Evolutionary conservation across 2,888 invertebrate genomes (phyloP).

Genomic region (Sesia apiformis): DNA sequence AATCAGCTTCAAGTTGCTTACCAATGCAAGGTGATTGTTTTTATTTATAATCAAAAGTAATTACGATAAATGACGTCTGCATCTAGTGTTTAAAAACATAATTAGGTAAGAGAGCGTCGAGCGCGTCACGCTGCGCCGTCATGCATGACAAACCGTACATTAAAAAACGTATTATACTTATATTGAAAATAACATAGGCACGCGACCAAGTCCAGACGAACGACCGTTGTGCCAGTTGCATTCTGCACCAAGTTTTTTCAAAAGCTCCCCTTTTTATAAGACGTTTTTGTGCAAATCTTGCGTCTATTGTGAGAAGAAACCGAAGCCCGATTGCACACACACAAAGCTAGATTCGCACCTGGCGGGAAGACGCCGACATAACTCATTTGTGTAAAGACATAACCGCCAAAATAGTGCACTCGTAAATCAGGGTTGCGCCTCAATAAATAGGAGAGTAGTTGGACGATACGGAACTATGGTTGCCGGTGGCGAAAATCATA

Average conservation of each 20-base stretch:
- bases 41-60: too few relatives aligned
- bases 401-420: conserved; percentile 28
- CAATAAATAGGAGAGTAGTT: conserved; percentile 59
- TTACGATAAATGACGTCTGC: too few relatives aligned
- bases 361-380: conserved; percentile 43
- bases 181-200: conserved; percentile 40
- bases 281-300: conserved; percentile 70
- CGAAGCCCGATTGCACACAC: conserved; percentile 25
- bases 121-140: conserved; percentile 24
- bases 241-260: conserved; percentile 39
- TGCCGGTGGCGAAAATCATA: conserved; percentile 27
- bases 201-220: conserved; percentile 47
- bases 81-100: too few relatives aligned
- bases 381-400: conserved; percentile 21
- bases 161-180: conserved; percentile 35
- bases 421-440: conserved; percentile 50
- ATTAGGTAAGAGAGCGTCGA: background rate
- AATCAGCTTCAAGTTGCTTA: too few relatives aligned
- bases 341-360: conserved; percentile 56
- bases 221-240: conserved; percentile 25
- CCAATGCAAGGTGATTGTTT: too few relatives aligned
- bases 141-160: conserved; percentile 12
- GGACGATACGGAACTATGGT: conserved; percentile 35
- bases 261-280: conserved; percentile 39
- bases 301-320: conserved; percentile 61